Conservation (phyloP, 2,797 vertebrate species). For the Lacerta agilis region DNA sequence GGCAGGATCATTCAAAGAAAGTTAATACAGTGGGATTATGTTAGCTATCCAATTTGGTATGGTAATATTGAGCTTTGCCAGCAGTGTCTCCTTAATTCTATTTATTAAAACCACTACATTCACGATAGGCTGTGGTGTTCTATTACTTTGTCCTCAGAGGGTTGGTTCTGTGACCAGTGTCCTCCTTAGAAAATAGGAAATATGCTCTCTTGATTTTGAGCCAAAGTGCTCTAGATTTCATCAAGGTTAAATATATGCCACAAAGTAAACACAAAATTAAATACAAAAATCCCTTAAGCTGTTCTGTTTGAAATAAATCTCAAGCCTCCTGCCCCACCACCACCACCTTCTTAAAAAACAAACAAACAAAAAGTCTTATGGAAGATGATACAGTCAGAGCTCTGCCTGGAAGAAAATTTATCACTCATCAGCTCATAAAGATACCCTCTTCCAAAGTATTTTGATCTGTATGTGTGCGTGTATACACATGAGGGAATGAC, state of each 20-base stretch:
- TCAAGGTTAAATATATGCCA: conserved; percentile 40
- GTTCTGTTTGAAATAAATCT: conserved; percentile 59
- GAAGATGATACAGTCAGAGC: conserved; percentile 66
- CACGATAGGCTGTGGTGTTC: conserved; percentile 11
- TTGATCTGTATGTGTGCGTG: background rate
- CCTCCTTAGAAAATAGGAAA: background rate
- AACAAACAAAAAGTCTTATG: conserved; percentile 57
- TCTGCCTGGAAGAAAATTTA: conserved; percentile 68
- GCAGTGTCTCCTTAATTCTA: conserved; percentile 9
- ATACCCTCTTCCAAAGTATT: conserved; percentile 69
- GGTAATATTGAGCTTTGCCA: conserved; percentile 38
- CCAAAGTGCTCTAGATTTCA: conserved; percentile 21
- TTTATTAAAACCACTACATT: background rate
- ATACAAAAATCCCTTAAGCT: conserved; percentile 45
- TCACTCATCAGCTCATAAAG: conserved; percentile 68
- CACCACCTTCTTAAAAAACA: conserved; percentile 42
- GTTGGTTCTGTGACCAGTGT: background rate
- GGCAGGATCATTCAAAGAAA: conserved; percentile 33
- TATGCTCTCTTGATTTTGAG: background rate
- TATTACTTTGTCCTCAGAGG: conserved; percentile 2
- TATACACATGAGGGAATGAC: conserved; percentile 24
- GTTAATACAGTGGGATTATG: conserved; percentile 19
- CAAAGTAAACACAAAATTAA: conserved; percentile 42
- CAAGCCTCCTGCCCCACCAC: conserved; percentile 26
- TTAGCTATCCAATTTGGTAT: conserved; percentile 20